phyloP scores from a whole-genome alignment of 2,113 vertebrate species.

The Phoenicopterus ruber region DNA sequence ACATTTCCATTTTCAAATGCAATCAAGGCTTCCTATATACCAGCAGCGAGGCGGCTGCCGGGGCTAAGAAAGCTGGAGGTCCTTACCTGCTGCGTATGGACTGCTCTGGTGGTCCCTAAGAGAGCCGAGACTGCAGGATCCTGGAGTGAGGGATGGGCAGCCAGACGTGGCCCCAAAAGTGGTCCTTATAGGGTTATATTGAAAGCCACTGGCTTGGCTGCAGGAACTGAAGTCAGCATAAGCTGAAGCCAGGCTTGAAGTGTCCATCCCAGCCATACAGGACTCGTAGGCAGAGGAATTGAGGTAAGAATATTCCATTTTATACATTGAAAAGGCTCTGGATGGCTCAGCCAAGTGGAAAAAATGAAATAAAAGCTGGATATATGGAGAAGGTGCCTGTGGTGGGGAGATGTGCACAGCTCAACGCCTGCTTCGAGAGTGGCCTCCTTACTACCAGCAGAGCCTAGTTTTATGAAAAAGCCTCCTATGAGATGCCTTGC shows the following conservation, averaged over 20 bases:
- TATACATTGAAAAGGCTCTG: constrained; percentile 99
- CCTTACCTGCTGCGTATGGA: constrained; percentile 99
- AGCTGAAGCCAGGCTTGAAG: constrained; percentile 97
- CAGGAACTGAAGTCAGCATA: constrained; percentile 99
- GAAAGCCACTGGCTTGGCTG: constrained; percentile 99
- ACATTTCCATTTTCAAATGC: constrained; percentile 99
- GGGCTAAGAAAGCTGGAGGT: constrained; percentile 75
- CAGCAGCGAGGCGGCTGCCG: constrained; percentile 77
- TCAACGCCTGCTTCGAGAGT: constrained; percentile 97
- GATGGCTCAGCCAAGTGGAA: constrained; percentile 83
- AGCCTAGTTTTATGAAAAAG: constrained; percentile 99
- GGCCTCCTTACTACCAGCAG: constrained; percentile 98
- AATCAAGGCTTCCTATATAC: constrained; percentile 97
- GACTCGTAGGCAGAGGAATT: constrained; percentile 99
- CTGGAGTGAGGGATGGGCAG: constrained; percentile 97
- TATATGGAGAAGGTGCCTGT: constrained; percentile 82
- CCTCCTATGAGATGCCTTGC: constrained; percentile 99
- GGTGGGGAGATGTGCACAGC: constrained; percentile 95
- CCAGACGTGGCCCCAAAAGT: constrained; percentile 98
- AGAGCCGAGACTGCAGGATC: constrained; percentile 97
- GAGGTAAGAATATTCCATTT: constrained; percentile 99
- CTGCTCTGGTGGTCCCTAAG: constrained; percentile 99
- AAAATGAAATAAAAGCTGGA: constrained; percentile 77
- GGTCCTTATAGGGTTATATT: constrained; percentile 99
- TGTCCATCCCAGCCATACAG: constrained; percentile 99